A percentile compares a stretch with the other conserved stretches of the same genome.
Conservation (phyloP, 2,797 vertebrate genomes). For the Ispidina picta region DNA sequence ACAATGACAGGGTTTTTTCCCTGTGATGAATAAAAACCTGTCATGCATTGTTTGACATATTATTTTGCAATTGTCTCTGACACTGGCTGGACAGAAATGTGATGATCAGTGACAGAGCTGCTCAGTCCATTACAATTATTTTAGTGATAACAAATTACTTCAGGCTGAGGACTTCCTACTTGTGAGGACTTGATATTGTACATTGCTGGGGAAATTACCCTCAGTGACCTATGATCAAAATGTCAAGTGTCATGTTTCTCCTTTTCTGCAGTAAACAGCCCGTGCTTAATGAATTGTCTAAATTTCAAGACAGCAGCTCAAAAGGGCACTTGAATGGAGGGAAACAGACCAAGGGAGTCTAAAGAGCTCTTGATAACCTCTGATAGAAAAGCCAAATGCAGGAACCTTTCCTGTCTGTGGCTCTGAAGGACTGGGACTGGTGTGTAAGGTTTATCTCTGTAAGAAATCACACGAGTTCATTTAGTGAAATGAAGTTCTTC, state of each 20-base stretch:
- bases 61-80: not conserved
- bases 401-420: not conserved
- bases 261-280: not conserved
- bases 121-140: not conserved
- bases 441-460: not conserved
- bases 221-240: slow-evolving; percentile 41
- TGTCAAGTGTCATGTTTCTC: not conserved
- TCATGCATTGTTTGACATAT: not conserved
- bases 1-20: not conserved
- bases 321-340: not conserved
- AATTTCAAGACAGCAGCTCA: slow-evolving; percentile 1
- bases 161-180: not conserved
- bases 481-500: slow-evolving; percentile 16
- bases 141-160: not conserved
- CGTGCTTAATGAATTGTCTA: not conserved
- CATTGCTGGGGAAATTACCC: not conserved
- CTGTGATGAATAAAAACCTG: not conserved
- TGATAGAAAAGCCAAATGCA: not conserved
- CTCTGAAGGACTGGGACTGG: not conserved
- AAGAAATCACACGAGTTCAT: not conserved
- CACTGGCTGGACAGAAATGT: not conserved
- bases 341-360: not conserved
- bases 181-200: not conserved
- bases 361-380: not conserved
- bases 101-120: not conserved